These are phyloP conservation scores for Sthenelais limicola DNA, from an alignment of 2,888 invertebrate genomes.

Conservation along the genomic window DNA sequence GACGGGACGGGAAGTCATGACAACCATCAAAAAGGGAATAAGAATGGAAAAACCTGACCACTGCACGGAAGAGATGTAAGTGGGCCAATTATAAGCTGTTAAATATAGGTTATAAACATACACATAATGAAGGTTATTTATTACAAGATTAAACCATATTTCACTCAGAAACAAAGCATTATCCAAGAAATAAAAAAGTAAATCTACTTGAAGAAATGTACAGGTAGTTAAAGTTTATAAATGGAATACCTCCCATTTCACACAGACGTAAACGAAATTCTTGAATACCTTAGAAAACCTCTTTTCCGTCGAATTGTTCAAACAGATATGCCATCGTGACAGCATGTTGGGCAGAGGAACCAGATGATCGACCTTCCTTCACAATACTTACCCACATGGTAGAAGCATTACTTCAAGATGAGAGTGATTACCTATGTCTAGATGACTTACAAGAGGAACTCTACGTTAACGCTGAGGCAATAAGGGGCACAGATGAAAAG, in stretches of 20 bases:
- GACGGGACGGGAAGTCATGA: slow-evolving; percentile 43
- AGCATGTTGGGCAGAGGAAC: slow-evolving; percentile 35
- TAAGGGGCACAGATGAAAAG: slow-evolving; percentile 4
- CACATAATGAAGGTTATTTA: too few species aligned
- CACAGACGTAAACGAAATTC: too few species aligned
- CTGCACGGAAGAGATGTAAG: slow-evolving; percentile 41
- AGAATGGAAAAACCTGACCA: slow-evolving; percentile 46
- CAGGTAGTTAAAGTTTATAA: too few species aligned
- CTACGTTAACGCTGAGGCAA: not conserved
- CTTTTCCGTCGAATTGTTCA: not conserved
- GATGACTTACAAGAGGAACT: slow-evolving; percentile 19
- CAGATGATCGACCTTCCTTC: slow-evolving; percentile 37
- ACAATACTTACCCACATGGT: not conserved
- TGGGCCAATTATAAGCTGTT: too few species aligned
- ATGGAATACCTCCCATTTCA: too few species aligned
- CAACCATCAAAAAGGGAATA: slow-evolving; percentile 34
- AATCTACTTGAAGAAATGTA: too few species aligned
- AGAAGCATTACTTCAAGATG: slow-evolving; percentile 10
- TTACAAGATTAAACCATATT: too few species aligned
- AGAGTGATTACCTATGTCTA: slow-evolving; percentile 29
- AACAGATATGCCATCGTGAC: slow-evolving; percentile 40
- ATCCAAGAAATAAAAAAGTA: too few species aligned
- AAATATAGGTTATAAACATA: too few species aligned
- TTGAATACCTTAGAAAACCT: too few species aligned
- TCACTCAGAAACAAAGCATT: too few species aligned